Conservation (phyloP, 2,888 invertebrate genomes). For the Linyphia triangularis region DNA sequence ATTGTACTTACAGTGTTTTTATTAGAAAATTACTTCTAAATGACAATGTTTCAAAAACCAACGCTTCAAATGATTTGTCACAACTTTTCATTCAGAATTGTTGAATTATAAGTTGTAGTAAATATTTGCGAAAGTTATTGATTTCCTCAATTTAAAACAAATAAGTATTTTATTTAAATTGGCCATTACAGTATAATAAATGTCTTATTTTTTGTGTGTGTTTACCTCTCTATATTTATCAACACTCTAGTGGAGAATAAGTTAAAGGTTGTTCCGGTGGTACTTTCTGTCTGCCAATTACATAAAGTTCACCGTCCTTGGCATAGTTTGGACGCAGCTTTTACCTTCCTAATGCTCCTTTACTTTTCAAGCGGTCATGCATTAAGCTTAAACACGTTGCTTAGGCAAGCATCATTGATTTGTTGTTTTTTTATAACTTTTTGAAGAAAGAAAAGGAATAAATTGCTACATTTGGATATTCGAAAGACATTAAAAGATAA, state of each 20-base stretch:
- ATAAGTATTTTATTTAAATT: no score
- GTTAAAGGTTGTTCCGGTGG: not conserved
- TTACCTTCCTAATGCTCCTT: constrained; percentile 21
- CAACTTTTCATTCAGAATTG: no score
- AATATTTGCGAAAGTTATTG: no score
- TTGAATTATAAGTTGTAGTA: no score
- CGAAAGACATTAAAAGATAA: not conserved
- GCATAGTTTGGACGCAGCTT: constrained; percentile 11
- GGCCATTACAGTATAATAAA: not conserved
- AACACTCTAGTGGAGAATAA: constrained; percentile 10
- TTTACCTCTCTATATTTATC: constrained; percentile 13
- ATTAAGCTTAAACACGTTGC: not conserved
- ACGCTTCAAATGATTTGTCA: no score
- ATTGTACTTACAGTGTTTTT: no score
- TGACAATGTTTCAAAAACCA: no score
- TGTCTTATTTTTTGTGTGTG: not conserved
- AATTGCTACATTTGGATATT: not conserved
- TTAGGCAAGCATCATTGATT: constrained; percentile 31
- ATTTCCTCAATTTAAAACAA: no score
- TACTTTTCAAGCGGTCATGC: constrained; percentile 42
- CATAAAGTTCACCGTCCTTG: constrained; percentile 54
- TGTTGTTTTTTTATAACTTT: not conserved
- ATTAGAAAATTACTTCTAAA: no score
- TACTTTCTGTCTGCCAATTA: constrained; percentile 8
- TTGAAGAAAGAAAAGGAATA: not conserved